Base-by-base conservation (phyloP, 1,140 invertebrate genomes). In the Lucilia cuprina region DNA sequence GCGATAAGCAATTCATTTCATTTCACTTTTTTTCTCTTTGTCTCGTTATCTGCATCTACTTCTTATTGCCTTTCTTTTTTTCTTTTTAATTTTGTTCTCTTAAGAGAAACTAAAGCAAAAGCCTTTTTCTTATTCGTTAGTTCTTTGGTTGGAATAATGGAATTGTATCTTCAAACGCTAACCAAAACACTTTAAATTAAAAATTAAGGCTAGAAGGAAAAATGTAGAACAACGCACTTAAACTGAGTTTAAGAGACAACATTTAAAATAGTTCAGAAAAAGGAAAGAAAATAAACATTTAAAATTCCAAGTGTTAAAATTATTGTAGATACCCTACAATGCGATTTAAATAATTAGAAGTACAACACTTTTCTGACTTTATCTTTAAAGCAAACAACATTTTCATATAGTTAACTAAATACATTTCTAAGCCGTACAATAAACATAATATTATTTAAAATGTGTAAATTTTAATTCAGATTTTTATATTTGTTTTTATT, bases 161-260 rank as follows among this genome's bases (percentile, higher is more conserved):
- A 60, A 60, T 60, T 60, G 55, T 25, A 19, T 70, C 65, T 70
- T 21, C 65, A 70, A 70, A 70, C 19, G 60, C 19, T 21, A 21
- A 70, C 17, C 50, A 70, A 70, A 70, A 21, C 65, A 70, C 65
- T 70, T 70, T 70, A 70, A 70, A 70, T 70, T 70, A 70, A 70
- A 70, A 70, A 70, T 70, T 70, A 70, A 70, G 65, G 65, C 65
- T 21, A 70, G 65, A 70, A 70, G 19, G 65, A 19, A 70, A 70
- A 70, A 70, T 70, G 19, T 70, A 25, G 65, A 70, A 25, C 65
- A 70, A 70, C 65, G 65, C 65, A 70, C 65, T 70, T 70, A 70
- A 70, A 70, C 65, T 70, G 65, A 21, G 21, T 70, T 70, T 70
- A 70, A 70, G 65, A 70, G 19, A 60, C 21, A 21, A 21, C 65